Conservation (phyloP, 2,113 vertebrate genomes). For the Menura novaehollandiae region DNA sequence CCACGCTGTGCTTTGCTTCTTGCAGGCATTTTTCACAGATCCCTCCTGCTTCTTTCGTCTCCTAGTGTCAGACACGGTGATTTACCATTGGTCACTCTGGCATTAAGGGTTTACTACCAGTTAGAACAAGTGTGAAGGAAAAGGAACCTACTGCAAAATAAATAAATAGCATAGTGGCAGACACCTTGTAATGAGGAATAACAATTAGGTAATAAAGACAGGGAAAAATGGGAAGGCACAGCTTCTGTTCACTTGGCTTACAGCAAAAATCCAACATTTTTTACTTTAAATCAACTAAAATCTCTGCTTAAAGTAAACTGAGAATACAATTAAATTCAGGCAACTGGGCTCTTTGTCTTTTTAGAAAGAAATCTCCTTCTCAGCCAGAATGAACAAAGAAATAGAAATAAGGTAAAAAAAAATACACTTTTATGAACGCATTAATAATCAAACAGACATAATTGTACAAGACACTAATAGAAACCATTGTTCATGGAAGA, state of each 20-base stretch:
- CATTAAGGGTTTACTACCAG: neutral
- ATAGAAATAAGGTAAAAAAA: neutral
- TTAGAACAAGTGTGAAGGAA: neutral
- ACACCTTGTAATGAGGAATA: neutral
- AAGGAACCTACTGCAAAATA: neutral
- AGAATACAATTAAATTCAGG: neutral
- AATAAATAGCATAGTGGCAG: neutral
- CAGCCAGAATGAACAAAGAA: neutral
- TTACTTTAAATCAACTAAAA: neutral
- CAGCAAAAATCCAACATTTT: neutral
- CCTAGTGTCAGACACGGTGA: neutral
- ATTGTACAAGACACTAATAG: neutral
- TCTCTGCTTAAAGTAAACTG: neutral
- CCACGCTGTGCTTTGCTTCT: neutral
- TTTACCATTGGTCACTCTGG: neutral
- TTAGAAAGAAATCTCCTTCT: neutral
- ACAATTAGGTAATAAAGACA: neutral
- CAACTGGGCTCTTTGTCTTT: slow-evolving; percentile 28
- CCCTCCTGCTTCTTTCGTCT: slow-evolving; percentile 25
- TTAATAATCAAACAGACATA: slow-evolving; percentile 12
- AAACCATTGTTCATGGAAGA: neutral
- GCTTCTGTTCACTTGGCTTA: neutral
- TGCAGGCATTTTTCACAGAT: slow-evolving; percentile 48
- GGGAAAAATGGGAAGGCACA: neutral
- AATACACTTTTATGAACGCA: neutral